phyloP scores from a whole-genome alignment of 2,797 vertebrate genomes.

The Scolopax rusticola region DNA sequence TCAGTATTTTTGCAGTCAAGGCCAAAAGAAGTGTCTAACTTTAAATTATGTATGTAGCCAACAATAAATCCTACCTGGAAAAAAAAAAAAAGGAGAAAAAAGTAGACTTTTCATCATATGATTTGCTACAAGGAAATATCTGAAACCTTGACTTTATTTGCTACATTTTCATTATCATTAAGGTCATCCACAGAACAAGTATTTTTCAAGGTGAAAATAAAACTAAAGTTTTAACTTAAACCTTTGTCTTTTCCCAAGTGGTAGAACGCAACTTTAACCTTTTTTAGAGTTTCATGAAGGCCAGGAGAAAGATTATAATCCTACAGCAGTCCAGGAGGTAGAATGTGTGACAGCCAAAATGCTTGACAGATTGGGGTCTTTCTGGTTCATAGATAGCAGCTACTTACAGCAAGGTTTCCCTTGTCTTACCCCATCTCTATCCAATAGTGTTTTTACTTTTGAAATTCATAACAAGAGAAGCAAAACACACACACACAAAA shows the following conservation, averaged over 20 bases:
- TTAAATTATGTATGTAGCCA: not conserved
- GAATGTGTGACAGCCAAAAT: not conserved
- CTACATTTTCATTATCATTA: not conserved
- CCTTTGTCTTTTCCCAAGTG: not conserved
- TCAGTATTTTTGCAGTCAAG: not conserved
- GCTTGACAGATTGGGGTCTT: not conserved
- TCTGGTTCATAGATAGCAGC: not conserved
- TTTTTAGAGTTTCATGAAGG: not conserved
- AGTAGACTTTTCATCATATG: not conserved
- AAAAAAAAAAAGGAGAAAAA: not conserved
- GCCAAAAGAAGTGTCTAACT: not conserved
- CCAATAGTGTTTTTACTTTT: not conserved
- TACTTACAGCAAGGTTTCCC: not conserved
- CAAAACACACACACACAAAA: not conserved
- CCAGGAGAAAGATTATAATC: not conserved
- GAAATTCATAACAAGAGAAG: not conserved
- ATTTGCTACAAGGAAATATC: not conserved
- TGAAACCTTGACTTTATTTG: not conserved
- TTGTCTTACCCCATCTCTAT: not conserved
- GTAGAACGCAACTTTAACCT: not conserved
- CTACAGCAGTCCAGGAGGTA: not conserved
- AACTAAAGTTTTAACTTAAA: not conserved
- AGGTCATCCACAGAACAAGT: not conserved
- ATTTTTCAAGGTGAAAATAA: not conserved
- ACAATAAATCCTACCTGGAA: not conserved